Evolutionary conservation across 2,797 vertebrate species (phyloP), one percentile per base, ranked within the genome.

Genomic region (Nannoperca australis): DNA sequence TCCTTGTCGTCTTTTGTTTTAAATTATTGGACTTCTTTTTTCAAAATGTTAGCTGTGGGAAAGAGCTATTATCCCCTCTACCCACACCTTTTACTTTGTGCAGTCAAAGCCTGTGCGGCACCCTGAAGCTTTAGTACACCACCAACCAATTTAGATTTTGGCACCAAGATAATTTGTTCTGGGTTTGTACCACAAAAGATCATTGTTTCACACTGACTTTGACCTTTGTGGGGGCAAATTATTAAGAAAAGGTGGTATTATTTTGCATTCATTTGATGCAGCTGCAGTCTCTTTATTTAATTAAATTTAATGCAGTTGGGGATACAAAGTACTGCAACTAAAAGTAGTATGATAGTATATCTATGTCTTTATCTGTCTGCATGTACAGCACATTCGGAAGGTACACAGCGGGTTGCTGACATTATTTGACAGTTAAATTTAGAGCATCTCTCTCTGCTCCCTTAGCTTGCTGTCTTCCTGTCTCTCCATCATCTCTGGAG

Each of bases 141-240:
- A 79, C 69, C 70, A 71, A 72, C 68, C 74, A 82, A 88, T 89
- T 85, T 74, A 51, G 77, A 79, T 71, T 73, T 76, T 82, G 73
- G 60, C 61, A 78, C 58, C n/a, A 73, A 62, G 70, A 81, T 83
- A 81, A 89, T 91, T 82, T 78, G 72, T 72, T 86, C 76, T 53
- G 53, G 58, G 62, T 78, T 86, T 85, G 73, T 68, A 60, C 42
- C 70, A 86, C 70, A 85, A 86, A 88, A 84, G 81, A 82, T 81
- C 53, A 79, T 81, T 88, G 71, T 87, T 72, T 53, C 63, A 65
- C 36, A 36, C 32, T 77, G 79, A 78, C 83, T 74, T 73, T 85
- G 83, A 75, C 79, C 60, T 87, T 83, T 86, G 18, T 3, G 76
- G 66, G 67, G 47, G 20, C 27, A 77, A 49, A 73, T 82, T 81